phyloP scores from a whole-genome alignment of 2,888 invertebrate species.

The Agriopis leucophaearia region DNA sequence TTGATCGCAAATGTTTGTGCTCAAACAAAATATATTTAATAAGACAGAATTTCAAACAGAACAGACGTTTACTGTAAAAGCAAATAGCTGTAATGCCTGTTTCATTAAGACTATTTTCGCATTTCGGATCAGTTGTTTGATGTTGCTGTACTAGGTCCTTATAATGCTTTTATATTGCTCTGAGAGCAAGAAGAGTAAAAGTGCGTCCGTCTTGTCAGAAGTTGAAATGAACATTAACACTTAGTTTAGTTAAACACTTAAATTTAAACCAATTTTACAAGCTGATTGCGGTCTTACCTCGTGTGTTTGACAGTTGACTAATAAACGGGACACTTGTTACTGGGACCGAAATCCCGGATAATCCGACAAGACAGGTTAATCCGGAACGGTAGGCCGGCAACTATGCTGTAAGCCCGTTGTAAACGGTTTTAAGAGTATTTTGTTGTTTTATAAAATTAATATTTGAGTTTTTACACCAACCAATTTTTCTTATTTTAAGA shows the following conservation, averaged over 20 bases:
- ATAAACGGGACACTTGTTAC: conserved; percentile 35
- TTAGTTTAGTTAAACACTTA: background rate
- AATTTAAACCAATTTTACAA: background rate
- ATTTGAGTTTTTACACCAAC: background rate
- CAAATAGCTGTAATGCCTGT: conserved; percentile 5
- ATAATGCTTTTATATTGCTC: background rate
- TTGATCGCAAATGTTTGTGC: conserved; percentile 38
- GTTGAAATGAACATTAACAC: background rate
- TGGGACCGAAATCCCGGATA: conserved; percentile 30
- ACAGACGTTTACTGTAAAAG: background rate
- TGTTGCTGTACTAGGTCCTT: background rate
- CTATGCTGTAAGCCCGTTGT: conserved; percentile 17
- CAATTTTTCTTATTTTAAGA: no score
- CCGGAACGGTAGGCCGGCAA: conserved; percentile 20
- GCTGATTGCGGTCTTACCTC: background rate
- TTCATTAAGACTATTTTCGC: background rate
- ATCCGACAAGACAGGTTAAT: conserved; percentile 43
- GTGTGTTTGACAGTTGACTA: conserved; percentile 34
- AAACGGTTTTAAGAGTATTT: background rate
- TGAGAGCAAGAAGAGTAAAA: no score
- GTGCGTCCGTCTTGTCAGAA: no score
- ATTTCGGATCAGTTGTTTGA: background rate
- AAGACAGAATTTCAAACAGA: background rate
- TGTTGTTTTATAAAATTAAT: background rate
- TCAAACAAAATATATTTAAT: conserved; percentile 22